Evolutionary conservation across 2,113 vertebrate species (phyloP), one percentile per base, ranked within the genome.

Genomic region (Macroglossus sobrinus): DNA sequence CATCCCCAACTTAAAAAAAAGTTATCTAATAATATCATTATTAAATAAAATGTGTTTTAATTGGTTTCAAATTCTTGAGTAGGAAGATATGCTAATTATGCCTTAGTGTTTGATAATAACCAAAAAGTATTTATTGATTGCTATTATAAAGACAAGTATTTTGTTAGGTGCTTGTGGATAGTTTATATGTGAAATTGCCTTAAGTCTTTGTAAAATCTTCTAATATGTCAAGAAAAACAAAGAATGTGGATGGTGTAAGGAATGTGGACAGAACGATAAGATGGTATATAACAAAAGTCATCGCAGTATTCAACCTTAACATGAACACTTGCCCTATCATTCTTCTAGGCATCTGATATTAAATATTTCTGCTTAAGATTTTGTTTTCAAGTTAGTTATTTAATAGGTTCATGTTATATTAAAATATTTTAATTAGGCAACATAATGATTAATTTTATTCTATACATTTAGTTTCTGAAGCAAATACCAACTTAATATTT

Each of bases 381-480:
- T 69, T 88, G 3, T 64, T 92, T 95, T 96, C 53, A 96, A 78
- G 59, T 75, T 24, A 45, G 50, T 74, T 93, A 59, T 82, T 89
- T 64, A 87, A 79, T 84, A 92, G 38, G 64, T 74, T 78, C 90
- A 35, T 22, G 14, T 57, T 93, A 30, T 10, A 78, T 63, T 82
- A 64, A 94, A 94, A 78, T 86, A 69, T 88, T 94, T 94, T 84
- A 85, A 89, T 75, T 69, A 82, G 38, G 43, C 43, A 96, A 64
- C 68, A 91, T 84, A 78, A 18, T 4, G 11, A 82, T 78, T 89
- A 92, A 71, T 88, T 96, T 89, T 96, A 53, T 9, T 93, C 61
- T 87, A 40, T 68, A 92, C 19, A 66, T 3, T 74, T 86, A 78
- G 90, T 92, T 92, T 68, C 90, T 90, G 69, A 76, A 95, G 72